Evolutionary conservation across 2,888 invertebrate genomes (phyloP).

Genomic region (Sycophila texana): DNA sequence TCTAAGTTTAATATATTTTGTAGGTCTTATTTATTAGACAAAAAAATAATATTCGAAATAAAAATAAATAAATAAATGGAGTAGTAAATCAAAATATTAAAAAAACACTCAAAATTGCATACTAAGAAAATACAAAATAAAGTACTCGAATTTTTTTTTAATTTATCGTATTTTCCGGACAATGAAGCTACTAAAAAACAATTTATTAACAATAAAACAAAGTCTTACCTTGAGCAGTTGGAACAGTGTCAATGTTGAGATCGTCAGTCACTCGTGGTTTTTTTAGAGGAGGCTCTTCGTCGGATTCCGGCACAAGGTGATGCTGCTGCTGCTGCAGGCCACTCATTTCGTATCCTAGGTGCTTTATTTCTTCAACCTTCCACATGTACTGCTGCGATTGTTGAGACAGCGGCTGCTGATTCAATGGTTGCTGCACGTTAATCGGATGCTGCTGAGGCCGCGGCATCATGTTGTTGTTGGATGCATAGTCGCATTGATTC

Average conservation of each 20-base stretch:
- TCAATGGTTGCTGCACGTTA: not conserved
- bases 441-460: not conserved
- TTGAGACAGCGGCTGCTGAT: constrained; percentile 9
- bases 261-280: not conserved
- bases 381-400: constrained; percentile 1
- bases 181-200: not conserved
- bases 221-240: not conserved
- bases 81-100: no score
- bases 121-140: no score
- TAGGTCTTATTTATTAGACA: no score
- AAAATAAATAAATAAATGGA: no score
- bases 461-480: not conserved
- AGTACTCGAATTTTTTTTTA: no score
- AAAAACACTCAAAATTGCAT: no score
- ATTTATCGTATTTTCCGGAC: no score
- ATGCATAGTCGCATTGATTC: not conserved
- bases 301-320: not conserved
- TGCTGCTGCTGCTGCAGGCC: constrained; percentile 10
- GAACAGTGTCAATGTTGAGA: not conserved
- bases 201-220: not conserved
- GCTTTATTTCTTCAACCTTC: constrained; percentile 24
- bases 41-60: no score
- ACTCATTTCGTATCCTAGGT: not conserved
- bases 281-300: constrained; percentile 13
- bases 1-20: not conserved